A percentile compares a stretch with the other conserved stretches of the same genome.
Conservation (phyloP, 2,888 invertebrate genomes). For the Fissipunctia ypsillon region DNA sequence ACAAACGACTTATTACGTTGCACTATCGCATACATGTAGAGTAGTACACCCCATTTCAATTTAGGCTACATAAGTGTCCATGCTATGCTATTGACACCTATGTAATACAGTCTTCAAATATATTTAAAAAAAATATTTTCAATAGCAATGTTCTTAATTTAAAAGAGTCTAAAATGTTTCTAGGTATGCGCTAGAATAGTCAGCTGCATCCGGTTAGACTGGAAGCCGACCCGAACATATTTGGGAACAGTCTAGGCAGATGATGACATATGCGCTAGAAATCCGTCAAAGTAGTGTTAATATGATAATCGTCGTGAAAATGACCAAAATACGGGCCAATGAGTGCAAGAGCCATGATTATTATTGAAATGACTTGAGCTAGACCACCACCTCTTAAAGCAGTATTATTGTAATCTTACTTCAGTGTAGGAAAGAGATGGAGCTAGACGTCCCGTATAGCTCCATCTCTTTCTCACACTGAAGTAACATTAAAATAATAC, state of each 20-base stretch:
- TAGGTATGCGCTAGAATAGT: neutral
- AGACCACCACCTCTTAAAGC: no score
- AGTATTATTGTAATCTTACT: no score
- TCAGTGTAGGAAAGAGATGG: no score
- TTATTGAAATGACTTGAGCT: neutral
- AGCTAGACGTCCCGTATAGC: no score
- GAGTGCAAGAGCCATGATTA: neutral
- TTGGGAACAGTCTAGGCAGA: no score
- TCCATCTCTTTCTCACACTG: no score
- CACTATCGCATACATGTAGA: slow-evolving; percentile 2
- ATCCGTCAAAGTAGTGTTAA: neutral
- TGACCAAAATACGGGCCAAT: neutral
- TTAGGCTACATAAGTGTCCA: neutral
- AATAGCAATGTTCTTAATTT: neutral
- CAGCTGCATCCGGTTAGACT: no score
- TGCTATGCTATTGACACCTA: neutral
- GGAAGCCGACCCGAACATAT: neutral
- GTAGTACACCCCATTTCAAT: slow-evolving; percentile 1
- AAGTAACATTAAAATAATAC: no score
- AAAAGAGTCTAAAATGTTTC: neutral
- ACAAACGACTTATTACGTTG: slow-evolving; percentile 18
- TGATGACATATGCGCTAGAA: no score
- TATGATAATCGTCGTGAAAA: neutral
- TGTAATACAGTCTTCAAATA: neutral
- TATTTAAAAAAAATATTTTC: neutral